phyloP scores from a whole-genome alignment of 1,140 invertebrate species.

The Drosophila lacteicornis region DNA sequence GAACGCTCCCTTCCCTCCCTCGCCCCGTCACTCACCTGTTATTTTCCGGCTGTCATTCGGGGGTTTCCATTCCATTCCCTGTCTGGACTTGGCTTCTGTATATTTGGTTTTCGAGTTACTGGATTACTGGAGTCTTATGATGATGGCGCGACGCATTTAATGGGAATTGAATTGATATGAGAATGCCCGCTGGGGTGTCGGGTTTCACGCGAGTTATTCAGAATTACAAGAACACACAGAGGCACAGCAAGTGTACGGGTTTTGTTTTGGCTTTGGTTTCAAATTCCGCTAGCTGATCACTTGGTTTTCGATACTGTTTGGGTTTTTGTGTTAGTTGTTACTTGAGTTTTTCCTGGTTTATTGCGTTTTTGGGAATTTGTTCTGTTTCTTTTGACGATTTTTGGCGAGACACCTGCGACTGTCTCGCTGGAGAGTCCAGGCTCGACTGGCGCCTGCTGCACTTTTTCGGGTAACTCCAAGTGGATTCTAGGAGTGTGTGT shows the following conservation, averaged over 20 bases:
- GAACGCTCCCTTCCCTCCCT: neutral
- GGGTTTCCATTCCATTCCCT: slow-evolving; percentile 29
- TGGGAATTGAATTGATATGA: slow-evolving; percentile 62
- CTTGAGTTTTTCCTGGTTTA: slow-evolving; percentile 13
- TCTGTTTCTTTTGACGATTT: slow-evolving; percentile 9
- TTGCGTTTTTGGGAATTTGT: neutral
- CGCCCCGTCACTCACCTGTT: slow-evolving; percentile 60
- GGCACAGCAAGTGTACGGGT: slow-evolving; percentile 20
- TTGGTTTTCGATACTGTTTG: slow-evolving; percentile 14
- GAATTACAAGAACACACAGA: slow-evolving; percentile 38
- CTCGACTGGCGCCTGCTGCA: slow-evolving; percentile 54
- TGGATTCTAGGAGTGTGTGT: neutral
- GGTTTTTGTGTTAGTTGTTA: slow-evolving; percentile 15
- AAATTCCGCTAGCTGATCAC: slow-evolving; percentile 38
- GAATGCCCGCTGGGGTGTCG: slow-evolving; percentile 28
- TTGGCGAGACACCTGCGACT: slow-evolving; percentile 59
- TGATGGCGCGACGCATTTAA: slow-evolving; percentile 45
- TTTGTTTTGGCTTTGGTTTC: slow-evolving; percentile 18
- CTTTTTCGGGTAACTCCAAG: slow-evolving; percentile 28
- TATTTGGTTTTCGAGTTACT: slow-evolving; percentile 2
- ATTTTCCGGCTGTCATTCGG: slow-evolving; percentile 17
- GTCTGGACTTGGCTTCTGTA: slow-evolving; percentile 3
- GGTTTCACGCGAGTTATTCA: slow-evolving; percentile 47
- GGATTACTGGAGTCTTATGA: slow-evolving; percentile 13
- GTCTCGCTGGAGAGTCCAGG: slow-evolving; percentile 49